Evolutionary conservation across 1,140 invertebrate species (phyloP).

Genomic region (Agraylea sexmaculata): DNA sequence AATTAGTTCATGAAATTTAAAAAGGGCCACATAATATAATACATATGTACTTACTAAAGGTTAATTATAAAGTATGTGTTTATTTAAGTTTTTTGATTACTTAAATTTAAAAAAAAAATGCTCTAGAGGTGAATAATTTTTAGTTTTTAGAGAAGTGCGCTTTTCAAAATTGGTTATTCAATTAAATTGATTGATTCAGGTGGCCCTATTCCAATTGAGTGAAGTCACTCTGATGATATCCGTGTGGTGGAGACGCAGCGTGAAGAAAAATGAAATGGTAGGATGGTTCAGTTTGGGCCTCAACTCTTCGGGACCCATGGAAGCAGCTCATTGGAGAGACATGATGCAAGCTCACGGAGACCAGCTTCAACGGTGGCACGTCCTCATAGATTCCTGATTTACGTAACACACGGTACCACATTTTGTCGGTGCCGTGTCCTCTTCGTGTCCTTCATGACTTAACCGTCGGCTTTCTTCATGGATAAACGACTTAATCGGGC

Average conservation of each 20-base stretch:
- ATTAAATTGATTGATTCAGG: slow-evolving; percentile 39
- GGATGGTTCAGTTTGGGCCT: slow-evolving; percentile 89
- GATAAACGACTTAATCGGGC: too few relatives aligned
- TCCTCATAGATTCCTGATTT: slow-evolving; percentile 37
- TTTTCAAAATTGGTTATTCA: background rate
- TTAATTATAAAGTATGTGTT: too few relatives aligned
- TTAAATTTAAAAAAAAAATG: background rate
- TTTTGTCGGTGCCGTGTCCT: too few relatives aligned
- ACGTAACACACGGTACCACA: slow-evolving; percentile 20
- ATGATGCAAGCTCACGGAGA: slow-evolving; percentile 53
- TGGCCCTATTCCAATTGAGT: slow-evolving; percentile 88
- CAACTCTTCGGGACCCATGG: slow-evolving; percentile 84
- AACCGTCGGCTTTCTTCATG: too few relatives aligned
- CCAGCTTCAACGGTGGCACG: slow-evolving; percentile 40
- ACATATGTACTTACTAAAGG: too few relatives aligned
- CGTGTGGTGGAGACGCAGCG: slow-evolving; percentile 80
- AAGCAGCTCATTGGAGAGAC: slow-evolving; percentile 88
- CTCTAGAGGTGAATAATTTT: too few relatives aligned
- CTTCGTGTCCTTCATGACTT: too few relatives aligned
- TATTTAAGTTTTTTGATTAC: slow-evolving; percentile 1
- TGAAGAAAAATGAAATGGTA: slow-evolving; percentile 92
- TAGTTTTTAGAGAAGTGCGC: too few relatives aligned
- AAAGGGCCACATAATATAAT: too few relatives aligned
- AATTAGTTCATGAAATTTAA: slow-evolving; percentile 1
- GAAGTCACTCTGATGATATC: slow-evolving; percentile 91